Evolutionary conservation across 1,140 invertebrate species (phyloP).

Genomic region (Papilio xuthus): DNA sequence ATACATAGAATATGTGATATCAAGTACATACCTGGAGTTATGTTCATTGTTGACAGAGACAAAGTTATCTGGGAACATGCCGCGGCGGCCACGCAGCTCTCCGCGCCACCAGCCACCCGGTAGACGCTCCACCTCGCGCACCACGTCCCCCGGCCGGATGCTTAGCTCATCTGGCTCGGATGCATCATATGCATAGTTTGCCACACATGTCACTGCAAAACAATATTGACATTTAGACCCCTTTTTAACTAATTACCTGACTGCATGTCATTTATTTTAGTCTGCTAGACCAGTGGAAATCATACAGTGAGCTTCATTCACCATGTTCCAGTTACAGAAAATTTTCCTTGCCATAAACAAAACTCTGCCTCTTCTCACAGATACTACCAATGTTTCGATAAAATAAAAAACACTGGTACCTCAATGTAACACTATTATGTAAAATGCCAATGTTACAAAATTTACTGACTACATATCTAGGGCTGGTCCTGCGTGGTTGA

Average conservation of each 20-base stretch:
- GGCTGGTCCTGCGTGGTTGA: no score
- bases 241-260: background rate
- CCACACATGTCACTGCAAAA: constrained; percentile 88
- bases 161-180: constrained; percentile 92
- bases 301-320: no score
- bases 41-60: constrained; percentile 86
- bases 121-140: constrained; percentile 91
- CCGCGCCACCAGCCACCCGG: constrained; percentile 99
- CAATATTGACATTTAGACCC: constrained; percentile 36
- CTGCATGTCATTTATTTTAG: no score
- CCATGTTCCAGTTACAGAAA: no score
- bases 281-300: no score
- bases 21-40: constrained; percentile 58
- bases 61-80: constrained; percentile 99
- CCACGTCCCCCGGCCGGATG: constrained; percentile 93
- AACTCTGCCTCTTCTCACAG: no score
- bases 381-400: no score
- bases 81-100: constrained; percentile 91
- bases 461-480: no score
- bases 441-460: no score
- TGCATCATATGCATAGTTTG: constrained; percentile 91
- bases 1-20: background rate
- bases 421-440: no score
- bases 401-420: no score
- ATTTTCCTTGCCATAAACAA: background rate